These are phyloP conservation scores for Anastrepha ludens DNA, from an alignment of 1,140 invertebrate genomes.

Conservation along the genomic window DNA sequence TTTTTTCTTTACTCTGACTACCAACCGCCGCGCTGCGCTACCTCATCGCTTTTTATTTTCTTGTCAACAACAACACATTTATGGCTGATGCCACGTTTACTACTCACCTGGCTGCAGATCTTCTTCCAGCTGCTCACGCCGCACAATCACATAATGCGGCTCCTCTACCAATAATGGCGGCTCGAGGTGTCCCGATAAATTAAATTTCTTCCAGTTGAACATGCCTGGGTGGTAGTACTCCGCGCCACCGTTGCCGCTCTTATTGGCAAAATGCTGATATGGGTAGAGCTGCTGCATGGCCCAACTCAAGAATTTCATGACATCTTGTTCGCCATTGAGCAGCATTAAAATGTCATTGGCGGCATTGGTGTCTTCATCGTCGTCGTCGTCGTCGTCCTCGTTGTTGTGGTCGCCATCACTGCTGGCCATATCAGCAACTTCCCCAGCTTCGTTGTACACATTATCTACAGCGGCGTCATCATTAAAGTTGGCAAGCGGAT, in stretches of 20 bases:
- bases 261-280: conserved; percentile 57
- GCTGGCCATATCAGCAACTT: not conserved
- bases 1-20: not conserved
- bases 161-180: conserved; percentile 70
- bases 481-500: not conserved
- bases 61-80: not conserved
- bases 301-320: conserved; percentile 69
- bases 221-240: conserved; percentile 68
- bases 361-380: conserved; percentile 52
- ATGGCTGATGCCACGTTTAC: no score
- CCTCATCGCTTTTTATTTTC: not conserved
- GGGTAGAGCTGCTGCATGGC: conserved; percentile 70
- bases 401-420: not conserved
- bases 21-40: not conserved
- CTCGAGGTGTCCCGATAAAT: conserved; percentile 69
- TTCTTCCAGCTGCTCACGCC: conserved; percentile 65
- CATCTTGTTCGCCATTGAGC: conserved; percentile 68
- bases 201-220: conserved; percentile 71
- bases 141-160: conserved; percentile 68
- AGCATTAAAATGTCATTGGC: conserved; percentile 68
- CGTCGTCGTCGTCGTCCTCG: not conserved
- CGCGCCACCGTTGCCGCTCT: conserved; percentile 59
- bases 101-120: conserved; percentile 60
- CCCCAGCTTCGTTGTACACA: conserved; percentile 4
- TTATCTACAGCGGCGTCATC: conserved; percentile 20